phyloP scores from a whole-genome alignment of 2,797 vertebrate genomes.

The Chloroceryle inda region DNA sequence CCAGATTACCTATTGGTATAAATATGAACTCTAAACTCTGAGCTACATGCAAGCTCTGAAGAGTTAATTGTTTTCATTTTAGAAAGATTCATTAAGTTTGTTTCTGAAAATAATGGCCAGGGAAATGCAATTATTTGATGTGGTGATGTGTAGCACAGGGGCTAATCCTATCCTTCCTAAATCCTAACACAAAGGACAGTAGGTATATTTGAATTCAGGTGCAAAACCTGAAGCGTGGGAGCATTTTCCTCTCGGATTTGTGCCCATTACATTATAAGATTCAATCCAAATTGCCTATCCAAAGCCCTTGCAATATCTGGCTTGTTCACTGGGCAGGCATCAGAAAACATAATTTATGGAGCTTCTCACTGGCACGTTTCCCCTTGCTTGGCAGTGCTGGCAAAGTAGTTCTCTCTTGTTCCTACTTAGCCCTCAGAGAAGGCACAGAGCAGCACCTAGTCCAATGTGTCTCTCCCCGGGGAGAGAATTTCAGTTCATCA shows the following conservation, averaged over 20 bases:
- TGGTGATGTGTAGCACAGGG: neutral
- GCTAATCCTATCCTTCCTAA: neutral
- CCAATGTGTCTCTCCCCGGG: accelerated
- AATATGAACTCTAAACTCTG: neutral
- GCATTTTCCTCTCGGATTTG: neutral
- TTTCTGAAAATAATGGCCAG: neutral
- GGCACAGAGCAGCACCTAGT: neutral
- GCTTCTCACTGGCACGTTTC: accelerated
- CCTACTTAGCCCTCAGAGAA: neutral
- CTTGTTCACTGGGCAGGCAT: neutral
- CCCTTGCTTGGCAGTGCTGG: neutral
- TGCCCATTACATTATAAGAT: neutral
- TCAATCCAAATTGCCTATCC: neutral
- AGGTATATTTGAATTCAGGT: neutral
- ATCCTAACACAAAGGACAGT: neutral
- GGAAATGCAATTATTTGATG: neutral
- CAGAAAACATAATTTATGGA: neutral
- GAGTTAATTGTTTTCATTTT: neutral
- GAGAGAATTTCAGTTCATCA: neutral
- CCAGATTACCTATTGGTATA: neutral
- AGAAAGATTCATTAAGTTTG: neutral
- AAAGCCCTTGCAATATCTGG: neutral
- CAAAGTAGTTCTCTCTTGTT: neutral
- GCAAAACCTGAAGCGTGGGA: neutral
- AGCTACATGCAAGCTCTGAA: neutral